Percentiles rank a stretch among this genome's conserved stretches.
These are phyloP conservation scores for Seladonia tumulorum DNA, from an alignment of 2,888 invertebrate genomes.

Conservation along the genomic window DNA sequence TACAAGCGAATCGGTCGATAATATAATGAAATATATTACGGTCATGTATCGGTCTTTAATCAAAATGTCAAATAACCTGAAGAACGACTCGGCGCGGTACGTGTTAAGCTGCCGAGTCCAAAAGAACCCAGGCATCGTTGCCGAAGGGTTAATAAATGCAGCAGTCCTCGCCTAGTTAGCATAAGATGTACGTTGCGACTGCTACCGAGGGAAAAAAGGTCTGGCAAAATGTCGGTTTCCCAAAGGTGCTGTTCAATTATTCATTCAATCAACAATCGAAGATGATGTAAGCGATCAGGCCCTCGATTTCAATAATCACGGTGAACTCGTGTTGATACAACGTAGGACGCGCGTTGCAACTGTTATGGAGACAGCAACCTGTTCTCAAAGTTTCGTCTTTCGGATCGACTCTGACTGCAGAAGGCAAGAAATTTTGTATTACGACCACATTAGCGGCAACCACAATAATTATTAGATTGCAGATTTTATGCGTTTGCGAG, in stretches of 20 bases:
- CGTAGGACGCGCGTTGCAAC: background rate
- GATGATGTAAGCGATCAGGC: background rate
- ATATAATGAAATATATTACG: background rate
- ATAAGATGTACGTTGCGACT: background rate
- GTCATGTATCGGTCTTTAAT: background rate
- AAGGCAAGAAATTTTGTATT: background rate
- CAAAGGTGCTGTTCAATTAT: conserved; percentile 5
- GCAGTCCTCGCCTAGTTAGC: background rate
- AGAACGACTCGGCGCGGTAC: background rate
- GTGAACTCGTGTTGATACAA: background rate
- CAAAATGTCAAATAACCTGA: background rate
- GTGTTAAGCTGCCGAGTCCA: background rate
- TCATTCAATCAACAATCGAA: background rate
- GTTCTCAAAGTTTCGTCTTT: background rate
- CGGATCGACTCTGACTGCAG: background rate
- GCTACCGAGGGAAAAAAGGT: background rate
- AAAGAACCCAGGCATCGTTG: background rate
- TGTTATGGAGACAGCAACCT: background rate
- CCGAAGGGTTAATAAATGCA: background rate
- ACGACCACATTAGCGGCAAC: background rate
- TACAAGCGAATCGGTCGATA: background rate
- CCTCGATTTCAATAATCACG: background rate
- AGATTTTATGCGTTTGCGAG: no score
- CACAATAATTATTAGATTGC: no score
- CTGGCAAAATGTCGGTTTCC: background rate